Evolutionary conservation across 2,888 invertebrate genomes (phyloP), one percentile per base, ranked within the genome.

Genomic region (Melinaea marsaeus): DNA sequence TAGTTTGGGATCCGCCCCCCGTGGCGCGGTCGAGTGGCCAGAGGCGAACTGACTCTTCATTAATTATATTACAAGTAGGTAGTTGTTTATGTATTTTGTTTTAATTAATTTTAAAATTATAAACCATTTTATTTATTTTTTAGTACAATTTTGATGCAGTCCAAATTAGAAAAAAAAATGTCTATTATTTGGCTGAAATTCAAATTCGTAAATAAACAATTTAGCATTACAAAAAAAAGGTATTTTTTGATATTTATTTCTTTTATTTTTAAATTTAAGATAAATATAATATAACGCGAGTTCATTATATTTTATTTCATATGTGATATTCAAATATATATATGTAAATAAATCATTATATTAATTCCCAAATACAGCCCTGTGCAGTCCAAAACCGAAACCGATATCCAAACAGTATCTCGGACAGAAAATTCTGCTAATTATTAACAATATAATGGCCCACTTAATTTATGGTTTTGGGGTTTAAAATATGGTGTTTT

Each of bases 401-500:
- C 55, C 61, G 13, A 62, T 71, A 69, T 69, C 67, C 63, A 73
- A 73, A 73, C 71, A 72, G 73, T 72, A 66, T 66, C 69, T 67
- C 70, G 71, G 72, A 73, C 75, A 71, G 77, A 75, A 71, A 62
- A 66, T 75, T 76, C 77, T 66, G 78, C 83, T 84, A 85, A 85
- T 85, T 83, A 83, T 80, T 76, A 73, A 63, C 67, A 76, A 76
- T 77, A 81, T 79, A 83, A 80, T 78, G 72, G 77, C 73, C 55
- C 34, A 55, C 60, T 71, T 76, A 81, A 84, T 83, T 83, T 84
- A 84, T 84, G 79, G 77, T 71, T 69, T 60, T 67, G 71, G 72
- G 71, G 73, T 69, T 68, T 78, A 77, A 85, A 78, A 75, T 80
- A 84, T 83, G 75, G 82, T 55, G 73, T 71, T 85, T 84, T 86